Base-by-base conservation (phyloP, 2,888 invertebrate species). In the Philopedon plagiatum region DNA sequence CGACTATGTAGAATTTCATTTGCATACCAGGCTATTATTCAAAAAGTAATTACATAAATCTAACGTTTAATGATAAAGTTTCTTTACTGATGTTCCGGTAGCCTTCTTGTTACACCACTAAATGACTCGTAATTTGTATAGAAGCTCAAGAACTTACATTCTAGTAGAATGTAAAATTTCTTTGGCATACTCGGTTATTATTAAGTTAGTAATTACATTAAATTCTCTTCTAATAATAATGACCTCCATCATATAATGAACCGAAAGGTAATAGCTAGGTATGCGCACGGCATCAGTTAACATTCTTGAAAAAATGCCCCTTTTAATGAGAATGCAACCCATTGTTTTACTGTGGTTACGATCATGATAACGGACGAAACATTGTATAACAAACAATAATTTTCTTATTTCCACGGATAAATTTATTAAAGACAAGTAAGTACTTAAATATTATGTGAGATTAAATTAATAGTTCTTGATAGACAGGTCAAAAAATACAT, bases 191-290 rank as follows among this genome's bases (percentile, higher is more conserved):
- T 46, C 21, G 19, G 46, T 11, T 21, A 21, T 21, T 46, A 46
- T 19, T 46, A 21, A 21, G 46, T 46, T 21, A 9, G 19, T 46
- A 21, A 21, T 46, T 46, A 19, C 34, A 34, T 34, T 3, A 37
- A 37, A 37, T 21, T 46, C 19, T 21, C 46, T 21, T 46, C 46
- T 46, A 46, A 19, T 46, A 9, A 21, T 46, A 13, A 46, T 46
- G 46, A 46, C 46, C 46, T 46, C 46, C 46, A 46, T 46, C 46
- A 46, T 21, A 46, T 9, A 46, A 46, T 21, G 21, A 46, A 46
- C 46, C 11, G 34, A 46, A 41, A 41, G 41, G 41, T 41, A 41
- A 41, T 41, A 34, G 34, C 41, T 41, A 41, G 15, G 18, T 41
- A 41, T 18, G 18, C 18, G 15, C 18, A 46, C 21, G 46, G 46